phyloP scores from a whole-genome alignment of 2,888 invertebrate genomes.

The Stenotaenia linearis region DNA sequence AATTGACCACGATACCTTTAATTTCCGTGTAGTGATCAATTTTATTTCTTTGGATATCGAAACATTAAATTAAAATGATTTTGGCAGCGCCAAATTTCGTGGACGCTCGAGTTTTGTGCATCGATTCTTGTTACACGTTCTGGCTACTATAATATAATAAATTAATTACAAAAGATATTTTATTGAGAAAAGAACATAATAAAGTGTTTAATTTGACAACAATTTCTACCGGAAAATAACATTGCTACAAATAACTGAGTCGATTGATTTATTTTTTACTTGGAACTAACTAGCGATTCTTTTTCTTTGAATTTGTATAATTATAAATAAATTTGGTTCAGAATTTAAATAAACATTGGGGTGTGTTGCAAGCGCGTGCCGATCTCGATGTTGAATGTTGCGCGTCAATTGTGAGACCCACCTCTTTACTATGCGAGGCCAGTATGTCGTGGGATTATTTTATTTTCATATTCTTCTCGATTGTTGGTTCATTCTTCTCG shows the following conservation, averaged over 20 bases:
- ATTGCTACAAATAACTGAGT: background rate
- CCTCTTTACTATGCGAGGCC: background rate
- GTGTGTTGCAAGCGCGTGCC: background rate
- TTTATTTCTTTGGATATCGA: background rate
- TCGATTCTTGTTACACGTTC: background rate
- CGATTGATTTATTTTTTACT: background rate
- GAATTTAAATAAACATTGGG: background rate
- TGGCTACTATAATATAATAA: background rate
- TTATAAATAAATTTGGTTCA: background rate
- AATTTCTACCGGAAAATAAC: background rate
- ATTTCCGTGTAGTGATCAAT: background rate
- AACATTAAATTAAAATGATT: background rate
- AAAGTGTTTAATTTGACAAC: background rate
- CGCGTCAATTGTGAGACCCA: background rate
- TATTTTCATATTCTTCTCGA: background rate
- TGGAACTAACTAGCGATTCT: background rate
- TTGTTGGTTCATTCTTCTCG: background rate
- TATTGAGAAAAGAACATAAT: background rate
- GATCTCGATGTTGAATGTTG: background rate
- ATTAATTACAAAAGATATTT: background rate
- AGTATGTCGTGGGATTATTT: slow-evolving; percentile 24
- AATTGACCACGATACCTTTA: background rate
- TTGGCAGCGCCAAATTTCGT: background rate
- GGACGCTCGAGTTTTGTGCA: background rate
- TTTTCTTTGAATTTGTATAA: background rate